Percentiles rank a stretch among this genome's conserved stretches.
These are phyloP conservation scores for Pseudobourletiella spinata DNA, from an alignment of 1,140 invertebrate species.

Conservation along the genomic window DNA sequence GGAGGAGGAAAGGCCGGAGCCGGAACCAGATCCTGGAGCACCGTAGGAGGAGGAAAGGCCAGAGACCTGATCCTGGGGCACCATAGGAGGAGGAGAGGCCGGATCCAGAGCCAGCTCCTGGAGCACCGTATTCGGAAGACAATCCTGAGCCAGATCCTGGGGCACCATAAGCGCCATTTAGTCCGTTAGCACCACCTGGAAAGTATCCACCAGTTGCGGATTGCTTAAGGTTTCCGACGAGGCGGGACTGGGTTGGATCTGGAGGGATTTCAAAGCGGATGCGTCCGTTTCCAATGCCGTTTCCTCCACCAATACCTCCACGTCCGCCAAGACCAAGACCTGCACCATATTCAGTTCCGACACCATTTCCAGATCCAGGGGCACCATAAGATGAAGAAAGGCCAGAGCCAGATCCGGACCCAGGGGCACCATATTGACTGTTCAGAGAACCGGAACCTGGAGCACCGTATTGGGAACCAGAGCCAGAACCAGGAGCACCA, in stretches of 20 bases:
- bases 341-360: background rate
- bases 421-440: background rate
- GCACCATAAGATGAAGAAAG: background rate
- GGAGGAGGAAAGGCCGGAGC: background rate
- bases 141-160: background rate
- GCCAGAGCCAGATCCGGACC: background rate
- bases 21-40: background rate
- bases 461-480: background rate
- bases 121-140: background rate
- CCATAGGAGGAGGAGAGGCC: background rate
- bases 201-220: background rate
- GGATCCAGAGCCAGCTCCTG: background rate
- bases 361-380: background rate
- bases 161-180: background rate
- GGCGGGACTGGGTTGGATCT: slow-evolving; percentile 5
- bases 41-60: background rate
- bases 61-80: background rate
- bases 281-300: background rate
- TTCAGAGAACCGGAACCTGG: background rate
- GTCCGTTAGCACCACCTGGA: background rate
- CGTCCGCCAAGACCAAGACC: background rate
- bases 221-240: slow-evolving; percentile 1
- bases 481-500: background rate
- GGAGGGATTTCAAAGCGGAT: slow-evolving; percentile 4
- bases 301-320: background rate